These are phyloP conservation scores for Toxotes lorentzi DNA, from an alignment of 2,797 vertebrate genomes.

Conservation along the genomic window DNA sequence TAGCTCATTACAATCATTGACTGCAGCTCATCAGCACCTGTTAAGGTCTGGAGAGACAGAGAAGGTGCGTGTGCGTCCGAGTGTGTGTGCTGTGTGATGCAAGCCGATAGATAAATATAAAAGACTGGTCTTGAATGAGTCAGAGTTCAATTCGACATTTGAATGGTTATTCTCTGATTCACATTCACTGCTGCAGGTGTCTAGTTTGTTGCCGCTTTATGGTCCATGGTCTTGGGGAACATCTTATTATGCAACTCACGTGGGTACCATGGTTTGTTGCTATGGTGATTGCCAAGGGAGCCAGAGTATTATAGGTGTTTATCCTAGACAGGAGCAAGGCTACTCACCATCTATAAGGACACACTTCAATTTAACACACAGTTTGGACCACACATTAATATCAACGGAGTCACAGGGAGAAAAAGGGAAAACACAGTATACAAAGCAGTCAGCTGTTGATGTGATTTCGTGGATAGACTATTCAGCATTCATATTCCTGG, in stretches of 20 bases:
- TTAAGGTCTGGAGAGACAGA: slow-evolving; percentile 79
- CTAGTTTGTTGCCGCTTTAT: slow-evolving; percentile 72
- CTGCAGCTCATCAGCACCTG: slow-evolving; percentile 86
- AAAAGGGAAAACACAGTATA: slow-evolving; percentile 54
- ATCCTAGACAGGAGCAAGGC: slow-evolving; percentile 80
- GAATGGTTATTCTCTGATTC: slow-evolving; percentile 63
- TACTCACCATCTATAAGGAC: slow-evolving; percentile 76
- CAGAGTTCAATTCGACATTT: slow-evolving; percentile 65
- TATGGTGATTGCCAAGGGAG: slow-evolving; percentile 86
- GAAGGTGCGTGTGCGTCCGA: slow-evolving; percentile 59
- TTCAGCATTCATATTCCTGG: slow-evolving; percentile 76
- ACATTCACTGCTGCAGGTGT: slow-evolving; percentile 60
- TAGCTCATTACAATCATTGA: slow-evolving; percentile 88
- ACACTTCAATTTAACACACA: slow-evolving; percentile 73
- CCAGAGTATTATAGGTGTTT: slow-evolving; percentile 85
- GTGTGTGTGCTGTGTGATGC: slow-evolving; percentile 41
- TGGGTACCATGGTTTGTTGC: slow-evolving; percentile 84
- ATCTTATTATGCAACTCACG: slow-evolving; percentile 86
- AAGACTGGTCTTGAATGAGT: slow-evolving; percentile 47
- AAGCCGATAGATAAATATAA: slow-evolving; percentile 64
- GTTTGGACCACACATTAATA: slow-evolving; percentile 77
- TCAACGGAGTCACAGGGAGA: slow-evolving; percentile 56
- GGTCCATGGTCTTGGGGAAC: slow-evolving; percentile 76
- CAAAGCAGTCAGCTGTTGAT: slow-evolving; percentile 53
- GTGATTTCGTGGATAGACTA: slow-evolving; percentile 50